Base-by-base conservation (phyloP, 2,888 invertebrate species). In the Lypha dubia region DNA sequence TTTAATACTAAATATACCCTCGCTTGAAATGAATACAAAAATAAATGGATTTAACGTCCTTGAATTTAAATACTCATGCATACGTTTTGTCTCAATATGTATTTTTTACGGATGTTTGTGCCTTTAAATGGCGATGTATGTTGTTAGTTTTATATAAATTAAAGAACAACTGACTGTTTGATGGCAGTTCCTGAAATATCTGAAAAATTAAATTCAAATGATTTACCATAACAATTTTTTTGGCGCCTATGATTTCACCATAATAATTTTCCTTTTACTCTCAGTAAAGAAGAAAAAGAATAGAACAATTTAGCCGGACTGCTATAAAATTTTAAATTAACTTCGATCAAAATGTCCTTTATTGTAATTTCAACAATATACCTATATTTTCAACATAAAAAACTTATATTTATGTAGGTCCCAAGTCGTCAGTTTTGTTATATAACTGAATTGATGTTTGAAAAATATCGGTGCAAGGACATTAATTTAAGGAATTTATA, bases 1-100 rank as follows among this genome's bases (percentile, higher is more conserved):
- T 46, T 49, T 49, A 60, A 49, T 51, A 38, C 24, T 62, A 11
- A 51, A 51, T 60, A 20, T 7, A 49, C 24, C 22, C 5, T 73
- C 17, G 7, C 17, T 17, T 35, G 56, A 38, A 79, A 71, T 44
- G 32, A 79, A 53, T 7, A 46, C 28, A 51, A 79, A 70, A 49
- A 8, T 8, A 70, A 79, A 62, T 62, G 46, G 38, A 13, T 63
- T 74, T 41, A 22, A 70, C 49, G 79, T 83, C 83, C 79, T 83
- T 79, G 74, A 79, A 60, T 74, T 24, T 60, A 58, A 32, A 68
- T 38, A 17, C 46, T 15, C 1, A 20, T 24, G 4, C 0, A 35
- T 24, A 17, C 22, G 53, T 24, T 15, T 68, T 68, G 49, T 17
- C n/a, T 65, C 22, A 22, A 41, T 24, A 5, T n/a, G 24, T 15